Evolutionary conservation across 1,140 invertebrate genomes (phyloP).

Genomic region (Xylocopa sonorina): DNA sequence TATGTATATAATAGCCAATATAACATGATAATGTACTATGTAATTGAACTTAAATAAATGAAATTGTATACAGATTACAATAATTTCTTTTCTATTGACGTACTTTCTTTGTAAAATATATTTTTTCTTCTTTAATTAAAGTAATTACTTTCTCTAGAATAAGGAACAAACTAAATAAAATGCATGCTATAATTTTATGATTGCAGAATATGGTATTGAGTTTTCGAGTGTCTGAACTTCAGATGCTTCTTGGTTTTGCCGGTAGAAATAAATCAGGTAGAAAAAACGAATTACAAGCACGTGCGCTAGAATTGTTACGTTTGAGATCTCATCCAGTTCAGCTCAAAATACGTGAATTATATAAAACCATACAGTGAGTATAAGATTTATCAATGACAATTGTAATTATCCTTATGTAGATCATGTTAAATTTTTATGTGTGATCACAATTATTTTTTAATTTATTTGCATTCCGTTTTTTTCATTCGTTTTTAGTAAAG

Average conservation of each 20-base stretch:
- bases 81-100: neutral
- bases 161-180: neutral
- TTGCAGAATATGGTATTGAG: constrained; percentile 91
- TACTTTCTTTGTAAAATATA: neutral
- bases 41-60: neutral
- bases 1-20: neutral
- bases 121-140: neutral
- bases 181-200: constrained; percentile 49
- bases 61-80: neutral
- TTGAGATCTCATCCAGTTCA: constrained; percentile 87
- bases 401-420: constrained; percentile 14
- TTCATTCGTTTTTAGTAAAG: neutral
- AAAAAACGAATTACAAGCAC: constrained; percentile 92
- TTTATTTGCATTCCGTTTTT: constrained; percentile 19
- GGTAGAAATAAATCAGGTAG: constrained; percentile 92
- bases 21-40: neutral
- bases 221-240: constrained; percentile 92
- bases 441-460: neutral
- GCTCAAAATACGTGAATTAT: constrained; percentile 92
- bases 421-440: neutral
- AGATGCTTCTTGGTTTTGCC: constrained; percentile 92
- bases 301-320: constrained; percentile 90
- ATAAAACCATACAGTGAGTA: constrained; percentile 87
- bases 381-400: constrained; percentile 21
- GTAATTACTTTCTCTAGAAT: neutral